A percentile compares a stretch with the other conserved stretches of the same genome.
Evolutionary conservation across 1,140 invertebrate genomes (phyloP).

Genomic region (Physella acuta): DNA sequence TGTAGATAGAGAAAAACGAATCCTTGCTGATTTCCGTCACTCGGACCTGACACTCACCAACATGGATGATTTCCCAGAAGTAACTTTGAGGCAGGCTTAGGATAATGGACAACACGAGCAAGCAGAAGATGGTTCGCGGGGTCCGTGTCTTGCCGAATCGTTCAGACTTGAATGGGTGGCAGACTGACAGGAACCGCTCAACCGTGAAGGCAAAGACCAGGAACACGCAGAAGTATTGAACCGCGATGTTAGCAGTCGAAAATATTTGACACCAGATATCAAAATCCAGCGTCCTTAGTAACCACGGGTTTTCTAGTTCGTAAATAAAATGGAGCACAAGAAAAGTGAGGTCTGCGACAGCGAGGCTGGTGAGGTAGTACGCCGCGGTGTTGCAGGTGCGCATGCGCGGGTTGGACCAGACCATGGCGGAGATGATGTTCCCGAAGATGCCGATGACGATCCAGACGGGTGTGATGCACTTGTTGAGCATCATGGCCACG

Average conservation of each 20-base stretch:
- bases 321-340: slow-evolving; percentile 47
- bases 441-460: slow-evolving; percentile 51
- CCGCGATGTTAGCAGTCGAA: slow-evolving; percentile 41
- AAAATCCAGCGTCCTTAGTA: slow-evolving; percentile 36
- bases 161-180: slow-evolving; percentile 74
- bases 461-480: slow-evolving; percentile 42
- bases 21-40: background rate
- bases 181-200: slow-evolving; percentile 79
- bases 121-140: slow-evolving; percentile 64
- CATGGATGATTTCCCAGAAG: slow-evolving; percentile 30
- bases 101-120: slow-evolving; percentile 28
- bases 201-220: slow-evolving; percentile 75
- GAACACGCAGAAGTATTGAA: slow-evolving; percentile 45
- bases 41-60: slow-evolving; percentile 21
- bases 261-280: slow-evolving; percentile 40
- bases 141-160: slow-evolving; percentile 78
- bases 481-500: slow-evolving; percentile 34
- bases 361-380: slow-evolving; percentile 51
- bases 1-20: slow-evolving; percentile 41
- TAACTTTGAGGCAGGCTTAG: slow-evolving; percentile 34
- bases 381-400: slow-evolving; percentile 49
- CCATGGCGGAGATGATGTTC: slow-evolving; percentile 43
- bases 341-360: slow-evolving; percentile 47
- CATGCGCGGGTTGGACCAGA: slow-evolving; percentile 50
- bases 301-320: slow-evolving; percentile 53